Conservation (phyloP, 2,113 vertebrate genomes). For the Chloropsis hardwickii region DNA sequence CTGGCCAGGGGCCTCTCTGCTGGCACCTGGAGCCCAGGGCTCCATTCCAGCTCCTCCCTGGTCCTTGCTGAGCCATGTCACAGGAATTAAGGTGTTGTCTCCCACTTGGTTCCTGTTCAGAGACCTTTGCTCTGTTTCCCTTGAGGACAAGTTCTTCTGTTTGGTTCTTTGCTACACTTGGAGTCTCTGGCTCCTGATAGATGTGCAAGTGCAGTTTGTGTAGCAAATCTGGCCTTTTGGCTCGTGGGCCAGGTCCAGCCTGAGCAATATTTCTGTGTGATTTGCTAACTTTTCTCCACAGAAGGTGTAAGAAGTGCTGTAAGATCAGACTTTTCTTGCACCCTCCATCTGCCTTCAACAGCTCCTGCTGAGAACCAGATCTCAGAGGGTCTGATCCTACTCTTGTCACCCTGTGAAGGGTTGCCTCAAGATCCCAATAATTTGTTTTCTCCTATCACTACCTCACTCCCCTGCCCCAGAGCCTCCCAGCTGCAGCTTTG, state of each 20-base stretch:
- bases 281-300: neutral
- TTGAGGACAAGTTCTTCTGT: neutral
- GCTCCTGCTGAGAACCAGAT: neutral
- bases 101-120: neutral
- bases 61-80: accelerated
- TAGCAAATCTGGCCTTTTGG: neutral
- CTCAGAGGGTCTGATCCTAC: neutral
- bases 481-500: neutral
- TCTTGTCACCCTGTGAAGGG: neutral
- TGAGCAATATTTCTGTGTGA: neutral
- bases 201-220: accelerated
- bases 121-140: neutral
- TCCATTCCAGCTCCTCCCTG: neutral
- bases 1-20: neutral
- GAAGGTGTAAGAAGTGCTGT: neutral
- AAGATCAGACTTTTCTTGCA: neutral
- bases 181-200: neutral
- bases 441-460: neutral
- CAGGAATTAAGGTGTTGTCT: neutral
- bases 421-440: neutral
- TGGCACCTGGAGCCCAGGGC: neutral
- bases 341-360: neutral
- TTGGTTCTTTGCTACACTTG: neutral
- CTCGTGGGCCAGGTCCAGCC: neutral
- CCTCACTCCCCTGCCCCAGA: neutral